These are phyloP conservation scores for Strix uralensis DNA, from an alignment of 2,113 vertebrate species.

Conservation along the genomic window DNA sequence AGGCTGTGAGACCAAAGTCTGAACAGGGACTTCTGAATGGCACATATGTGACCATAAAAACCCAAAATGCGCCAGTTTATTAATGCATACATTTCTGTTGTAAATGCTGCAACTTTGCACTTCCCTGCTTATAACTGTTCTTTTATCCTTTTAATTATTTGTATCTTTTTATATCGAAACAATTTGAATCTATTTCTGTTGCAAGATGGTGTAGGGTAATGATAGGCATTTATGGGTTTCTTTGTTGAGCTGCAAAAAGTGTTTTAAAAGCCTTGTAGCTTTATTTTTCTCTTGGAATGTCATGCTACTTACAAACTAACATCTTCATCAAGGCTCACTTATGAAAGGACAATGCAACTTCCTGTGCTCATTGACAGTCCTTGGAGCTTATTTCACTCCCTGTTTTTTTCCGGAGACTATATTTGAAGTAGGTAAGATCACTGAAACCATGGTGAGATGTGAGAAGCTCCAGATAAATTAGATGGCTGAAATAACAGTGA, in stretches of 20 bases:
- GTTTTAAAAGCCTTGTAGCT: conserved; percentile 33
- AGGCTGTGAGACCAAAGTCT: not conserved
- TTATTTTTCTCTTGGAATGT: conserved; percentile 44
- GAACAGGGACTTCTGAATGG: not conserved
- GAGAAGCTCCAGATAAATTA: conserved; percentile 27
- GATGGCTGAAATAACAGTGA: not conserved
- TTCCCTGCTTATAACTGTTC: not conserved
- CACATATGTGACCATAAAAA: not conserved
- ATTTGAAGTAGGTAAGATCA: conserved; percentile 48
- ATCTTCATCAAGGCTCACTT: conserved; percentile 41
- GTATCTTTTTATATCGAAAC: conserved; percentile 27
- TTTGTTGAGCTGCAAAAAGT: conserved; percentile 39
- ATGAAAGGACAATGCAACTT: conserved; percentile 25
- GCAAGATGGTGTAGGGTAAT: not conserved
- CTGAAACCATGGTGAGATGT: not conserved
- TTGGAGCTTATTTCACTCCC: conserved; percentile 22
- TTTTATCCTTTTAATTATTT: conserved; percentile 21
- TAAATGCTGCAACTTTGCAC: not conserved
- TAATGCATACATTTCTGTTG: not conserved
- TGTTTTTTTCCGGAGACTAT: not conserved
- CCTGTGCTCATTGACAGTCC: not conserved
- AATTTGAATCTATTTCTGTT: conserved; percentile 35
- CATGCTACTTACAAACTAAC: not conserved
- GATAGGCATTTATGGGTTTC: not conserved
- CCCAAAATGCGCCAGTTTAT: not conserved